Base-by-base conservation (phyloP, 2,888 invertebrate species). In the Drosophila mercatorum region DNA sequence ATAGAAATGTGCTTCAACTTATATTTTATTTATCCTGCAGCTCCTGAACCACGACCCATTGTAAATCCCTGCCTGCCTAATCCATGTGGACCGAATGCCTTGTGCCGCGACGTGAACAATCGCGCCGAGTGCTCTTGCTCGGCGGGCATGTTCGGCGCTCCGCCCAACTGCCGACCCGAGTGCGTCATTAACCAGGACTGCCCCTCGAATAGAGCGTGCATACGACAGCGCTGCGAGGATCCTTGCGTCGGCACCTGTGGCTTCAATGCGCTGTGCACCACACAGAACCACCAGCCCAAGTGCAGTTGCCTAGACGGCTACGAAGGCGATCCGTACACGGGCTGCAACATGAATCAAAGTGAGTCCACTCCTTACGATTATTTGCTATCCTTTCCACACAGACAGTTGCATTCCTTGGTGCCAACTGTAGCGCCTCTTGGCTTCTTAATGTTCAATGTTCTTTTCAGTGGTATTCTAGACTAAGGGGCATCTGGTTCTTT, bases 311-410 rank as follows among this genome's bases (percentile, higher is more conserved):
- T 95, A 74, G 93, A 93, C 51, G 95, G 95, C 69, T 95, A 95
- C 84, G 95, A 95, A 59, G 97, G 97, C 83, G 97, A 97, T 94
- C 96, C 97, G 38, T 96, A 96, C 92, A 94, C 95, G 6, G 95
- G 96, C 89, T 97, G 97, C 91, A 95, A 95, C 83, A 92, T 93
- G 82, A 93, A 93, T 73, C 94, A 94, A 92, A 92, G 95, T 95
- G 93, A 95, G 95, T 94, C 79, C 86, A 60, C 36, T 28, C 26
- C 36, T 68, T 78, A 62, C 59, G 26, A 76, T 12, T 73, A 61
- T 56, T 63, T 71, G 40, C 71, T 73, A 61, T 77, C 52, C 57
- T 31, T 52, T 75, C 52, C 34, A 62, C 22, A 68, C 53, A 57
- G 49, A 65, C 55, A 59, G 68, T 61, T 43, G 22, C 31, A n/a